Evolutionary conservation across 2,888 invertebrate species (phyloP), one percentile per base, ranked within the genome.

Genomic region (Aphidius colemani): DNA sequence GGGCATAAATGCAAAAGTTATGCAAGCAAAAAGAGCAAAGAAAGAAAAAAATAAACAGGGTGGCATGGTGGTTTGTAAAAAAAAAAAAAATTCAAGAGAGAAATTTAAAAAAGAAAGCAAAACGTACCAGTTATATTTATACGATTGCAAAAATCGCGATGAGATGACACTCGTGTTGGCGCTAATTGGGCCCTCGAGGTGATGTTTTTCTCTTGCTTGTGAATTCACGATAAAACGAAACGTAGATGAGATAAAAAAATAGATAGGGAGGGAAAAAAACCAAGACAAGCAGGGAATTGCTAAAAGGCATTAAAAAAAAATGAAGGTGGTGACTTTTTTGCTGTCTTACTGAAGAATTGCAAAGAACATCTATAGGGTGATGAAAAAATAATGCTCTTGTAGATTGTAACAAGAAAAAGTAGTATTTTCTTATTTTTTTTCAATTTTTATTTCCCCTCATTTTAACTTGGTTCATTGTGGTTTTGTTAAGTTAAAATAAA

Each of bases 151-250:
- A 80, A 80, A 78, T 77, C 73, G 75, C 75, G 71, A 71, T 75
- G 76, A 78, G 78, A 80, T 79, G 79, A 79, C 80, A 81, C 80
- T 80, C 79, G 76, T 78, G 76, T 72, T 70, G 76, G 77, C 78
- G 76, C 81, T 82, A 82, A 82, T 82, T 82, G 82, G 81, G 78
- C 81, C 81, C 81, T 81, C 81, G 80, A 82, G 80, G 79, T 80
- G 78, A 77, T 77, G 75, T 76, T 69, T 67, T 67, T 64, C 50
- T 55, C 5, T 30, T 30, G 3, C 30, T 30, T 30, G 30, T 30
- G 30, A 30, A 30, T 30, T 5, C 5, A 30, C 30, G 30, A 30
- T 30, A 30, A 5, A 30, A 30, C 30, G 30, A 30, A 30, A 5
- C 30, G 62, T 62, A 62, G 57, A 64, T 64, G 46, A 50, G 44